Percentiles rank a stretch among this genome's conserved stretches.
Conservation (phyloP, 1,140 invertebrate species). For the Zaprionus camerounensis region DNA sequence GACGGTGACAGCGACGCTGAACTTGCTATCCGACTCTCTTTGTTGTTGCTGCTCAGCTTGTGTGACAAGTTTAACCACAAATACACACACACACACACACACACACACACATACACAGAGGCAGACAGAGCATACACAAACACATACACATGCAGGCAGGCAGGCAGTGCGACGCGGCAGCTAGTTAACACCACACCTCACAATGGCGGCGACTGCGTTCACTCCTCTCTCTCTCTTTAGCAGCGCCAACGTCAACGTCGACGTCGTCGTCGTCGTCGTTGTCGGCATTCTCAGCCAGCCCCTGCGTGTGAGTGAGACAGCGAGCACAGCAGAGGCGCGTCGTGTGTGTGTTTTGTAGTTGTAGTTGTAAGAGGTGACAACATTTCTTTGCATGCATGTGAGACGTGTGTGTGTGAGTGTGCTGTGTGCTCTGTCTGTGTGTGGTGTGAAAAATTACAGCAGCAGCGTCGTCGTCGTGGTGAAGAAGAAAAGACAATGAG, state of each 20-base stretch:
- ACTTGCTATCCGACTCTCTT: constrained; percentile 45
- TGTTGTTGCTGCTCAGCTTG: constrained; percentile 68
- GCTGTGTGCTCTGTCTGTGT: constrained; percentile 13
- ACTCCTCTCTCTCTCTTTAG: constrained; percentile 23
- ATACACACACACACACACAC: constrained; percentile 54
- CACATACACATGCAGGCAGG: constrained; percentile 14
- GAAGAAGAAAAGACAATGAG: constrained; percentile 56
- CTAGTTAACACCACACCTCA: constrained; percentile 72
- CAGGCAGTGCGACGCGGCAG: constrained; percentile 57
- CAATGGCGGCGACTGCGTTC: constrained; percentile 70
- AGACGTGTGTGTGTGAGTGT: constrained; percentile 3
- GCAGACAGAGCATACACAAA: constrained; percentile 47
- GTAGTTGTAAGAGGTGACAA: constrained; percentile 66
- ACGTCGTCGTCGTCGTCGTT: constrained; percentile 21
- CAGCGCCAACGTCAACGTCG: constrained; percentile 6
- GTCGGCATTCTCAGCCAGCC: constrained; percentile 25
- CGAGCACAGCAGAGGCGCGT: constrained; percentile 11
- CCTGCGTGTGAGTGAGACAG: constrained; percentile 53
- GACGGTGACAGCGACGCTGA: constrained; percentile 35
- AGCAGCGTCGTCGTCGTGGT: constrained; percentile 60
- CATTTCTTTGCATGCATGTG: constrained; percentile 56
- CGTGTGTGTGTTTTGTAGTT: constrained; percentile 19
- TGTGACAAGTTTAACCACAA: constrained; percentile 83
- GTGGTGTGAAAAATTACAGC: constrained; percentile 81
- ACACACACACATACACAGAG: constrained; percentile 63